Evolutionary conservation across 1,140 invertebrate species (phyloP).

Genomic region (Aphelenchoides avenae): DNA sequence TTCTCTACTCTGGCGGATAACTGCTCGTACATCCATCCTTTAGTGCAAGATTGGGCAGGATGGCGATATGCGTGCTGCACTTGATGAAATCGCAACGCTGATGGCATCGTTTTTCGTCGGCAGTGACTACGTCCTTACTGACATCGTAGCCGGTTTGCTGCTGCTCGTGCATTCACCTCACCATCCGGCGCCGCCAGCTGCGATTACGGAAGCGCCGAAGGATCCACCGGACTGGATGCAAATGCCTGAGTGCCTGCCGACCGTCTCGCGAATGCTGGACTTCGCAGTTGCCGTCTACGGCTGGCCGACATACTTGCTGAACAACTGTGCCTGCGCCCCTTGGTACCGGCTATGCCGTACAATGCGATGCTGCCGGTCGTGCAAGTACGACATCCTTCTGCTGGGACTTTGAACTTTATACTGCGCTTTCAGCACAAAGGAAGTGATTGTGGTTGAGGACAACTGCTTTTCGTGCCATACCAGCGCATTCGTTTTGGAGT

Average conservation of each 20-base stretch:
- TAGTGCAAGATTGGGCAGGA: conserved; percentile 57
- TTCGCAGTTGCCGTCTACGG: conserved; percentile 79
- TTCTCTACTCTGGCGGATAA: neutral
- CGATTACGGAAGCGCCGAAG: conserved; percentile 14
- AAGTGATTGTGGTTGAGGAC: conserved; percentile 73
- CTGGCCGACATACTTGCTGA: conserved; percentile 75
- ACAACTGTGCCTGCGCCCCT: conserved; percentile 41
- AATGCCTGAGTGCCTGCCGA: conserved; percentile 69
- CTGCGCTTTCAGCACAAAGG: conserved; percentile 43
- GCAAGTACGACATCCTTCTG: conserved; percentile 28
- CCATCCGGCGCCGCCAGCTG: conserved; percentile 13
- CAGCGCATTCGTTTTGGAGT: conserved; percentile 74
- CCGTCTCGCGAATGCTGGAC: conserved; percentile 72
- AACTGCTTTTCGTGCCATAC: conserved; percentile 85
- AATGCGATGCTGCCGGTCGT: conserved; percentile 24
- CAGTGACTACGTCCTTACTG: conserved; percentile 76
- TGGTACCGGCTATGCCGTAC: conserved; percentile 32
- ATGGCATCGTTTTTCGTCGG: conserved; percentile 51
- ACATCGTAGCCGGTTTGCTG: conserved; percentile 78
- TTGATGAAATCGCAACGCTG: conserved; percentile 52
- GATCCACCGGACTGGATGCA: conserved; percentile 19
- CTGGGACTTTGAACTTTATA: too few relatives aligned
- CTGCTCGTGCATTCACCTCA: conserved; percentile 65
- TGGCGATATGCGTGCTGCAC: conserved; percentile 41
- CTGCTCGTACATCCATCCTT: conserved; percentile 10